Evolutionary conservation across 2,797 vertebrate species (phyloP).

Genomic region (Rhinogobio ventralis): DNA sequence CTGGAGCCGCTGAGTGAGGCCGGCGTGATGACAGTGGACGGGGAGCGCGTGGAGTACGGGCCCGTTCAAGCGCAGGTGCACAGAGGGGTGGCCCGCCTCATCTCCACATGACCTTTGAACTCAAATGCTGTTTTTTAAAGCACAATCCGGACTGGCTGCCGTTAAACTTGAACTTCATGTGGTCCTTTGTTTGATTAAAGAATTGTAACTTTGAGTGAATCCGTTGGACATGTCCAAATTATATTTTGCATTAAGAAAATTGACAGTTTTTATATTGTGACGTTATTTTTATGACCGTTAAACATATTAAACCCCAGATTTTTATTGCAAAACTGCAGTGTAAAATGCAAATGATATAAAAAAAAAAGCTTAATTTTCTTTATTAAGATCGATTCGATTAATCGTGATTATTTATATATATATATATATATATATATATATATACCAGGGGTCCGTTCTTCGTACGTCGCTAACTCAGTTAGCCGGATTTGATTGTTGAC

Average conservation of each 20-base stretch:
- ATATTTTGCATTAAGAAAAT: neutral
- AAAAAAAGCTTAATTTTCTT: too few relatives aligned
- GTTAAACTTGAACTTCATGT: slow-evolving; percentile 21
- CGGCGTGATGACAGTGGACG: slow-evolving; percentile 90
- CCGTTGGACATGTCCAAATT: neutral
- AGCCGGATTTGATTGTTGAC: too few relatives aligned
- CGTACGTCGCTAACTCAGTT: too few relatives aligned
- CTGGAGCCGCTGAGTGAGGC: slow-evolving; percentile 81
- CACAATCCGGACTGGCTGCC: slow-evolving; percentile 2
- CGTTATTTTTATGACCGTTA: neutral
- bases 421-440: too few relatives aligned
- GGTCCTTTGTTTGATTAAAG: neutral
- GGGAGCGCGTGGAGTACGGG: slow-evolving; percentile 85
- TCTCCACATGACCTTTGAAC: slow-evolving; percentile 62
- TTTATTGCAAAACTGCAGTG: too few relatives aligned
- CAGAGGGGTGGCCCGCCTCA: slow-evolving; percentile 76
- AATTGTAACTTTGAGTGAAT: slow-evolving; percentile 17
- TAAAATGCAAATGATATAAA: too few relatives aligned
- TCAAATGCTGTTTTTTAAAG: neutral
- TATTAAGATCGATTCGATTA: too few relatives aligned
- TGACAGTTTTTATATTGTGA: neutral
- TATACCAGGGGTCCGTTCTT: too few relatives aligned
- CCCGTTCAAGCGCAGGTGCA: slow-evolving; percentile 92
- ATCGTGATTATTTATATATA: too few relatives aligned
- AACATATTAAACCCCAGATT: too few relatives aligned